phyloP scores from a whole-genome alignment of 2,113 vertebrate species.

The Fregata magnificens region DNA sequence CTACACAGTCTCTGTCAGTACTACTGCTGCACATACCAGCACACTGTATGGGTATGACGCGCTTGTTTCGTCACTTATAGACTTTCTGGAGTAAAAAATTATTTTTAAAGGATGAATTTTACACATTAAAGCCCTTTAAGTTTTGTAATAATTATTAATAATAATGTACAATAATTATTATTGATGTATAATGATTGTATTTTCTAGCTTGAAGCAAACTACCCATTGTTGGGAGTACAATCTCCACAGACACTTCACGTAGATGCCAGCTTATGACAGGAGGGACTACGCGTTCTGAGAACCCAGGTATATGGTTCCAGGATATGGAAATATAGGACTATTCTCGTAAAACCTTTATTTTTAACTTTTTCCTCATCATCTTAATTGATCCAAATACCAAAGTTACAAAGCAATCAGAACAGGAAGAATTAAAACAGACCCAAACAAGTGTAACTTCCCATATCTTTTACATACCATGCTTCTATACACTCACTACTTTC shows the following conservation, averaged over 20 bases:
- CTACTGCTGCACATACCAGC: neutral
- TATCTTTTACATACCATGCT: neutral
- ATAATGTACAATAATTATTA: neutral
- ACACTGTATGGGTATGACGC: fast-evolving
- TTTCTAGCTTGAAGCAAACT: neutral
- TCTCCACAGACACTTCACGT: fast-evolving
- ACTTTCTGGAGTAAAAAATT: neutral
- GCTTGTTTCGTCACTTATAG: neutral
- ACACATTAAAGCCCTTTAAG: too few species aligned
- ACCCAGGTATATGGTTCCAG: neutral
- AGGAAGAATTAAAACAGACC: neutral
- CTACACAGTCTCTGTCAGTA: neutral
- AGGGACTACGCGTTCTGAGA: neutral
- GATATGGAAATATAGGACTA: neutral
- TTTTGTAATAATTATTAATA: too few species aligned
- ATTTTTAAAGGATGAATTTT: neutral
- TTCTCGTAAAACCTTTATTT: neutral
- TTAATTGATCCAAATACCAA: neutral
- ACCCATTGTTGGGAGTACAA: neutral
- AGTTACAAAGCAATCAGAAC: neutral
- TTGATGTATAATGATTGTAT: fast-evolving
- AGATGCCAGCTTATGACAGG: neutral
- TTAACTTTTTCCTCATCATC: neutral
- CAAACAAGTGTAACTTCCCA: neutral
- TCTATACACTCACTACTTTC: neutral